phyloP scores from a whole-genome alignment of 2,113 vertebrate species.

The Morone chrysops region DNA sequence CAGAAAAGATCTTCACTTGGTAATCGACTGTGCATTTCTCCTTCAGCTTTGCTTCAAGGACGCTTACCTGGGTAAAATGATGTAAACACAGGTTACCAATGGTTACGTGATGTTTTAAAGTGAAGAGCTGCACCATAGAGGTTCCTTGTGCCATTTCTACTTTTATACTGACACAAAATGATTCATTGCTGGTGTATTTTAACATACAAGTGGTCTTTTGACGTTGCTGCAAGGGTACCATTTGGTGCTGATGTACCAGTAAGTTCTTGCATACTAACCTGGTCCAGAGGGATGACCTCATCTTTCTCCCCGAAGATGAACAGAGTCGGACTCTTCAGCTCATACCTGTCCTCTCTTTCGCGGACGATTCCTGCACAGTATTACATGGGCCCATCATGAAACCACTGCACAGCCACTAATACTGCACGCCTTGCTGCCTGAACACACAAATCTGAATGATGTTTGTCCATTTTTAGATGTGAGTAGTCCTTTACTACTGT shows the following conservation, averaged over 20 bases:
- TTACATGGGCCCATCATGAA: slow-evolving; percentile 17
- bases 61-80: slow-evolving; percentile 79
- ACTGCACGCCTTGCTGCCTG: no score
- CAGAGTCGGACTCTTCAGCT: slow-evolving; percentile 83
- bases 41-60: slow-evolving; percentile 87
- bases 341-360: slow-evolving; percentile 80
- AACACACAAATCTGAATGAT: no score
- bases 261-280: slow-evolving; percentile 68
- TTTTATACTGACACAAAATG: background rate
- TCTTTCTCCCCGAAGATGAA: slow-evolving; percentile 91
- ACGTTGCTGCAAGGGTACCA: background rate
- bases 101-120: background rate
- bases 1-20: slow-evolving; percentile 91
- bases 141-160: background rate
- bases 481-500: no score
- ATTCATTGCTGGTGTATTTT: background rate
- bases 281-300: slow-evolving; percentile 80
- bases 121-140: no score
- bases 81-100: background rate
- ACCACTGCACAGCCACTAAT: background rate
- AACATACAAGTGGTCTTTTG: background rate
- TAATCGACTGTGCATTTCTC: slow-evolving; percentile 88
- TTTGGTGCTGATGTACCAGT: background rate
- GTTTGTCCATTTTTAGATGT: no score
- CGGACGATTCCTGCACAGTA: slow-evolving; percentile 81